These are phyloP conservation scores for Scortum barcoo DNA, from an alignment of 2,113 vertebrate genomes.

Conservation along the genomic window DNA sequence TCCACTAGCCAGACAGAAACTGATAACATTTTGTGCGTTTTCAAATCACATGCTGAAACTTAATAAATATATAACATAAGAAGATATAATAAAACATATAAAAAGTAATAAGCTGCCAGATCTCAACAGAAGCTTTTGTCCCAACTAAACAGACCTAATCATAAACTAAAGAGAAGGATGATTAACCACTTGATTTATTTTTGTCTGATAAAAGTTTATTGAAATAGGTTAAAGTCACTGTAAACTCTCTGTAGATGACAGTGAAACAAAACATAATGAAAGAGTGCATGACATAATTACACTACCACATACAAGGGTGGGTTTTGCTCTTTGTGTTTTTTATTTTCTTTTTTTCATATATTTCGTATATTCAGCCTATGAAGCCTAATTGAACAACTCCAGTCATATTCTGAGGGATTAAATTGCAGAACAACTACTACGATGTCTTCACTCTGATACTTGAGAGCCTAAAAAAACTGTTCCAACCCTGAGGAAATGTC, in stretches of 20 bases:
- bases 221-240: not conserved
- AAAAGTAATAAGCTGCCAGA: conserved; percentile 13
- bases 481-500: conserved; percentile 1
- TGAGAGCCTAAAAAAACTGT: not conserved
- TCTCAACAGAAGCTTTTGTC: not conserved
- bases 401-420: not conserved
- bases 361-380: no score
- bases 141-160: not conserved
- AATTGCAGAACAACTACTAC: not conserved
- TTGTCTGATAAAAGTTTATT: not conserved
- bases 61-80: no score
- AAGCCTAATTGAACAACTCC: no score
- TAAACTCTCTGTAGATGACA: not conserved
- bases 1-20: not conserved
- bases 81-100: no score
- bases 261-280: not conserved
- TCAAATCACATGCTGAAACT: not conserved
- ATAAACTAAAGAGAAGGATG: not conserved
- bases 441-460: not conserved
- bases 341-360: no score
- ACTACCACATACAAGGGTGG: not conserved
- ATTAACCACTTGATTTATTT: conserved; percentile 3
- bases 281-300: not conserved
- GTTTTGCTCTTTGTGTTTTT: not conserved
- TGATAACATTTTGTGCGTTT: not conserved